These are phyloP conservation scores for Phylloscopus collybita DNA, from an alignment of 2,797 vertebrate genomes.

Conservation along the genomic window DNA sequence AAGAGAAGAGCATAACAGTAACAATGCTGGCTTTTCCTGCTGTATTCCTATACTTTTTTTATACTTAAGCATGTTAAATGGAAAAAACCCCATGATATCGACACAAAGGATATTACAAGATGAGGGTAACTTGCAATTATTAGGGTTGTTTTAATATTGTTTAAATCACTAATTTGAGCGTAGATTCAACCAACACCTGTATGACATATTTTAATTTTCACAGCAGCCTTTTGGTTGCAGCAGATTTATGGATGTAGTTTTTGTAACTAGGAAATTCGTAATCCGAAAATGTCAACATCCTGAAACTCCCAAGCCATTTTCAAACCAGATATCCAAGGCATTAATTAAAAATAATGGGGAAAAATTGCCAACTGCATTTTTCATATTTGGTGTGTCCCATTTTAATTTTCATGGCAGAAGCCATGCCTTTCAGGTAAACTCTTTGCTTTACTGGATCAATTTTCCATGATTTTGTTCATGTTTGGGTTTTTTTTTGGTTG, in stretches of 20 bases:
- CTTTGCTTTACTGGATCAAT: not conserved
- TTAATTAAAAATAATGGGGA: not conserved
- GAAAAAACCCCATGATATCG: not conserved
- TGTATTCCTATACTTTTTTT: not conserved
- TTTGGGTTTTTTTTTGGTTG: not conserved
- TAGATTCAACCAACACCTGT: not conserved
- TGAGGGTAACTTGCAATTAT: not conserved
- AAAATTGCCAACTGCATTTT: not conserved
- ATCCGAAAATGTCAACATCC: not conserved
- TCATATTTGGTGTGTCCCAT: not conserved
- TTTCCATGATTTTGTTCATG: not conserved
- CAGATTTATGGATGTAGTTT: not conserved
- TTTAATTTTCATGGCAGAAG: not conserved
- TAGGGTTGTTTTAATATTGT: accelerated
- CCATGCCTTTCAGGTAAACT: not conserved
- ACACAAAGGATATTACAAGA: not conserved
- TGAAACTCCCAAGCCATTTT: not conserved
- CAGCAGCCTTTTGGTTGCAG: not conserved
- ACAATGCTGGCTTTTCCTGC: not conserved
- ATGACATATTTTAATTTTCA: not conserved
- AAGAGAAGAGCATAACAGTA: not conserved
- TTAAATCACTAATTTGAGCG: not conserved
- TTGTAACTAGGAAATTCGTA: not conserved
- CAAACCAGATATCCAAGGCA: not conserved
- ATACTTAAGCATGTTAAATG: not conserved